These are phyloP conservation scores for Ctenosaura bakeri DNA, from an alignment of 2,797 vertebrate species.

Conservation along the genomic window DNA sequence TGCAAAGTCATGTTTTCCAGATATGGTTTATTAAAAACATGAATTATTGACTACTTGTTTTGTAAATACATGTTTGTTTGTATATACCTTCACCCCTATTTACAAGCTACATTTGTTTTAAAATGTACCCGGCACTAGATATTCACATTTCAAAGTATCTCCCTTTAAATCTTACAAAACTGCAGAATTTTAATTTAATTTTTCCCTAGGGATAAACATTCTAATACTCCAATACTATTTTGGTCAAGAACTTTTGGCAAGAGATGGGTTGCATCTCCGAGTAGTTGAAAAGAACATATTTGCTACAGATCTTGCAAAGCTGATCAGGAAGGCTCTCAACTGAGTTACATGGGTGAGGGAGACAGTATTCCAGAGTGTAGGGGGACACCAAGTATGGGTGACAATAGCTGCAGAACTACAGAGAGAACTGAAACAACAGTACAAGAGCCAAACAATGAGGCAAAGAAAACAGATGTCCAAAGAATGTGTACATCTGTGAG, in stretches of 20 bases:
- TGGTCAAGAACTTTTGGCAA: not conserved
- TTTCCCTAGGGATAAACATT: constrained; percentile 16
- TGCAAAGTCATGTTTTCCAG: constrained; percentile 36
- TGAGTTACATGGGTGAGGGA: too few relatives aligned
- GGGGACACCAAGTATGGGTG: too few relatives aligned
- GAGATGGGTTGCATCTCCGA: too few relatives aligned
- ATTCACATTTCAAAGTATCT: constrained; percentile 34
- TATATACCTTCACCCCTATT: constrained; percentile 46
- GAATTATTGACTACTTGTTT: constrained; percentile 33
- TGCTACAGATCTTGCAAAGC: too few relatives aligned
- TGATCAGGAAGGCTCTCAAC: too few relatives aligned
- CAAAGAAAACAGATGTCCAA: too few relatives aligned
- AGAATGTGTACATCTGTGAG: too few relatives aligned
- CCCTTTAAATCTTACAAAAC: not conserved
- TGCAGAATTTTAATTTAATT: not conserved
- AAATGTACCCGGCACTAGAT: constrained; percentile 16
- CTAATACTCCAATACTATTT: not conserved
- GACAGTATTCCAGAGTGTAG: too few relatives aligned
- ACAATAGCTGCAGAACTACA: too few relatives aligned
- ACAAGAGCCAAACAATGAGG: too few relatives aligned
- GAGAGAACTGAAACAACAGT: too few relatives aligned
- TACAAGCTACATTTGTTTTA: constrained; percentile 35
- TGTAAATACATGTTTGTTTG: constrained; percentile 34
- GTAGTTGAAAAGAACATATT: too few relatives aligned
- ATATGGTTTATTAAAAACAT: constrained; percentile 35